Evolutionary conservation across 1,140 invertebrate species (phyloP), one percentile per base, ranked within the genome.

Genomic region (Rhizoglyphus robini): DNA sequence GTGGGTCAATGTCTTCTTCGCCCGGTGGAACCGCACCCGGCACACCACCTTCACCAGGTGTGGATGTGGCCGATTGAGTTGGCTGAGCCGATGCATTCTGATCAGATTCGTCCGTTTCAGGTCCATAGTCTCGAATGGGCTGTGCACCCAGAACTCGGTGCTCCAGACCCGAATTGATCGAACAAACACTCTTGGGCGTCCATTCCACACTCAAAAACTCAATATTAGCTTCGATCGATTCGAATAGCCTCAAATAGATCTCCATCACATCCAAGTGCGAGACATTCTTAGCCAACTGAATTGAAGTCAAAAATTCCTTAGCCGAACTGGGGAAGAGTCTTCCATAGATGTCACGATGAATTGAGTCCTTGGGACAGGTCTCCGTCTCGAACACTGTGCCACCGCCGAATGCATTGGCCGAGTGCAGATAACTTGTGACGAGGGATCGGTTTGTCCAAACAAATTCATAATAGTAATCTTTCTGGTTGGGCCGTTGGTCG

Each of bases 361-460:
- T 67, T 15, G n/a, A 11, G 2, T 38, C 47, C 20, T 27, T 31
- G 0, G 66, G 66, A 65, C 66, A 67, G 18, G 23, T 30, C 11
- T 49, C 29, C 15, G 58, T 60, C 58, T 60, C 58, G 27, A 20
- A 60, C 11, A 60, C n/a, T 20, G 58, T 29, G 11, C 58, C 58
- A 18, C 65, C 57, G 3, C 65, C 65, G 18, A 32, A 23, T 5
- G 23, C 65, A 3, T 63, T 25, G 8, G 30, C 11, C 4, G 65
- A 51, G 25, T 41, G 20, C 15, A 13, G 29, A 29, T 49, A 11
- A 20, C 27, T 57, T 13, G 27, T 48, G 15, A 49, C 46, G 5
- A 64, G 29, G 18, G 66, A 34, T 31, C 60, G 41, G 32, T 67
- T 67, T 3, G 66, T 67, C 66, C 66, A 67, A 11, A 54, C 38